Evolutionary conservation across 2,888 invertebrate genomes (phyloP), one percentile per base, ranked within the genome.

Genomic region (Brachyptera risi): DNA sequence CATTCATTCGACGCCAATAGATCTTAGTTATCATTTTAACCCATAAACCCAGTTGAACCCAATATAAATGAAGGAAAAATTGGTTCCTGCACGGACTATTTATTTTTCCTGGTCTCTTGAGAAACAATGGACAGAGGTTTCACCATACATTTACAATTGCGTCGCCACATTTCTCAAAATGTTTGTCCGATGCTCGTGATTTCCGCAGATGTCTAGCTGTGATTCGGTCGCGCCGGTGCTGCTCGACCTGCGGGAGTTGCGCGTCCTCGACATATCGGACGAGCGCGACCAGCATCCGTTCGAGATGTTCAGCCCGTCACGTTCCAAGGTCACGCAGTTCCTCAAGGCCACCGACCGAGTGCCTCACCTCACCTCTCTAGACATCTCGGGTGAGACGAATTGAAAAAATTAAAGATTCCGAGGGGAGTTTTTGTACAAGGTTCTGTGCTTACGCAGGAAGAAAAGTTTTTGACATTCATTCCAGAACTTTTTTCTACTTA

Each of bases 331-430:
- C 65, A 72, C 74, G 57, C 74, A 78, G 63, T 72, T 83, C 58
- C 72, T 83, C 60, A 76, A 78, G 49, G 63, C 73, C 61, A 69
- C 73, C 21, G 69, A 76, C 62, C 74, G 75, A 62, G 76, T 85
- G 68, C 82, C 83, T 42, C 73, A 80, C 67, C 73, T 87, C 47
- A 73, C 75, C 24, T 83, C 81, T 26, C 71, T 87, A 63, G 87
- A 87, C 73, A 78, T 87, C 59, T 86, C 86, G 59, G 83, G 83
- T 76, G 68, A 63, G 68, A 69, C 64, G 9, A n/a, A 11, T 31
- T 31, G n/a, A n/a, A n/a, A n/a, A n/a, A n/a, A n/a, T n/a, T n/a
- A n/a, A n/a, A 19, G 17, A 15, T 56, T 21, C 15, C 7, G 56
- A 54, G 56, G 17, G 23, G 3, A n/a, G 15, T 23, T 1, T 7